A percentile compares a stretch with the other conserved stretches of the same genome.
Conservation (phyloP, 1,140 invertebrate genomes). For the Zaprionus ornatus region DNA sequence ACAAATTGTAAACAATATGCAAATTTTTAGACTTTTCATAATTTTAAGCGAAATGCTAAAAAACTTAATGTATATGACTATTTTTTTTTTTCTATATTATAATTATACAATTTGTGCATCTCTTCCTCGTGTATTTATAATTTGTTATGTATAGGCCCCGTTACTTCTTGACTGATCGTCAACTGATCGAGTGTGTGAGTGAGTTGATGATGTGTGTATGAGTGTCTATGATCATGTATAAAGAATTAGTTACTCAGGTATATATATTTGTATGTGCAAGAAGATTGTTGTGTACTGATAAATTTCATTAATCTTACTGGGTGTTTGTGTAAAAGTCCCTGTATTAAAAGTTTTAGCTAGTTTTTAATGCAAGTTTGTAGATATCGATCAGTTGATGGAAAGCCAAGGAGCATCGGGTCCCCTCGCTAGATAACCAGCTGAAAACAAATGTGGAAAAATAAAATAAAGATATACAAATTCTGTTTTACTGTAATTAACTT, state of each 20-base stretch:
- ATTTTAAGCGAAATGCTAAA: conserved; percentile 18
- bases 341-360: conserved; percentile 21
- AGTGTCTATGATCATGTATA: conserved; percentile 7
- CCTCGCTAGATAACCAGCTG: background rate
- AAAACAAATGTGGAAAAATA: conserved; percentile 13
- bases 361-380: conserved; percentile 23
- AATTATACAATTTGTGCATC: conserved; percentile 29
- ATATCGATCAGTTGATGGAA: conserved; percentile 4
- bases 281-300: conserved; percentile 40
- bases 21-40: conserved; percentile 11
- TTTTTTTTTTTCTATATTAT: conserved; percentile 42
- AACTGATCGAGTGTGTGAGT: background rate
- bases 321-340: conserved; percentile 1
- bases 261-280: conserved; percentile 36
- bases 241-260: conserved; percentile 65
- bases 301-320: conserved; percentile 23
- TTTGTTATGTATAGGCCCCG: conserved; percentile 51
- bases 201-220: background rate
- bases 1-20: background rate
- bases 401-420: background rate
- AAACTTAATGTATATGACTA: conserved; percentile 16
- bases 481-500: conserved; percentile 22
- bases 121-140: conserved; percentile 49
- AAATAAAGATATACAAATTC: conserved; percentile 24
- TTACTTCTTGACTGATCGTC: background rate